Conservation (phyloP, 2,797 vertebrate genomes). For the Naso thynnoides region DNA sequence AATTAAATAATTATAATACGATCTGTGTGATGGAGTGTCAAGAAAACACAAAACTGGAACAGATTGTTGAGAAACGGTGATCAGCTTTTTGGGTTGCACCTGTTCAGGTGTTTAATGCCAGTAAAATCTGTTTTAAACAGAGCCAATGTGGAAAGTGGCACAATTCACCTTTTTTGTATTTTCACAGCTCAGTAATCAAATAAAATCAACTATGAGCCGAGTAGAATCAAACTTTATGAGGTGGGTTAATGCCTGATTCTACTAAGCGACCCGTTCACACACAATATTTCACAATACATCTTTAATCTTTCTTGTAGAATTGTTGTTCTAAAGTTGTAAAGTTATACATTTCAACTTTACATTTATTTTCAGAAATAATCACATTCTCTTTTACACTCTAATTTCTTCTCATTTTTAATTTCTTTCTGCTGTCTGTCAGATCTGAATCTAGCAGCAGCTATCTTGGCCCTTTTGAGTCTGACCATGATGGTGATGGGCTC, state of each 20-base stretch:
- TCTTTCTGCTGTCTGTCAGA: conserved; percentile 68
- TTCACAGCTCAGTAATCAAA: background rate
- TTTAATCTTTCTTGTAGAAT: conserved; percentile 1
- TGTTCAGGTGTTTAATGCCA: conserved; percentile 43
- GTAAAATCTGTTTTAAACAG: conserved; percentile 40
- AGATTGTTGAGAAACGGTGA: conserved; percentile 2
- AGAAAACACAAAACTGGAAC: conserved; percentile 25
- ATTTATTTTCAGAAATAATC: background rate
- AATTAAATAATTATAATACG: conserved; percentile 16
- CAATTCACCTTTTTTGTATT: conserved; percentile 14
- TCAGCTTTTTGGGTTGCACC: conserved; percentile 38
- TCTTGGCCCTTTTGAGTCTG: conserved; percentile 88
- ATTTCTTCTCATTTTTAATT: background rate
- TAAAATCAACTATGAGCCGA: background rate
- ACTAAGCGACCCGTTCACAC: background rate
- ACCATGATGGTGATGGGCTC: conserved; percentile 90
- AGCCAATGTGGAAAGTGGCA: conserved; percentile 33
- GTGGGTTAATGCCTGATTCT: background rate
- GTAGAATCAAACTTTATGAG: conserved; percentile 13
- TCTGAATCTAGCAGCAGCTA: conserved; percentile 87
- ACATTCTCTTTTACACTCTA: background rate
- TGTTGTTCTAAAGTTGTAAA: background rate
- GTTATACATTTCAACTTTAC: background rate
- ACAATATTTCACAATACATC: background rate
- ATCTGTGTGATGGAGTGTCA: conserved; percentile 12